Percentiles rank a stretch among this genome's conserved stretches.
Evolutionary conservation across 2,797 vertebrate genomes (phyloP).

Genomic region (Threskiornis aethiopicus): DNA sequence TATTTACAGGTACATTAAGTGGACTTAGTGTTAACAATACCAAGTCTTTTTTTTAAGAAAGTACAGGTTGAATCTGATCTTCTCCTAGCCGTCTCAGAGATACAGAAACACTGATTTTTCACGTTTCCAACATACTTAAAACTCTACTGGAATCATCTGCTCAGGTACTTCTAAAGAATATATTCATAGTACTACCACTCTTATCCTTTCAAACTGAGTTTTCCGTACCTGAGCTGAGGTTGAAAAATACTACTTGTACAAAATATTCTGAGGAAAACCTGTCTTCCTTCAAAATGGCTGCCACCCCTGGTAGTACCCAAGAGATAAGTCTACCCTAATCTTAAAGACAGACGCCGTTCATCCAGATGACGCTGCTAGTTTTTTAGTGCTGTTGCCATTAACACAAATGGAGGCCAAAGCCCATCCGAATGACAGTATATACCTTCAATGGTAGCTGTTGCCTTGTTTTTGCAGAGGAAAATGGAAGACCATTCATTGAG

Average conservation of each 20-base stretch:
- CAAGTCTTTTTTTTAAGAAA: background rate
- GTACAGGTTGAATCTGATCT: background rate
- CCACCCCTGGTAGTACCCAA: background rate
- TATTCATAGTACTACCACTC: background rate
- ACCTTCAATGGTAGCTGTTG: background rate
- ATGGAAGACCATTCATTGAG: background rate
- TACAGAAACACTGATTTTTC: background rate
- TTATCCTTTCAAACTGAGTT: background rate
- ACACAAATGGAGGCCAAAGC: background rate
- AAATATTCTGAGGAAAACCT: background rate
- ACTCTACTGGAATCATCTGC: background rate
- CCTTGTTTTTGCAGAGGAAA: background rate
- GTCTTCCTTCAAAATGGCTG: background rate
- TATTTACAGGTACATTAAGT: background rate
- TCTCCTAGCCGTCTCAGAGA: background rate
- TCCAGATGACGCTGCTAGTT: background rate
- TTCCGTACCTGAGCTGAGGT: background rate
- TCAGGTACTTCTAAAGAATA: background rate
- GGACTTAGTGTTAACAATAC: background rate
- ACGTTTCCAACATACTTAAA: background rate
- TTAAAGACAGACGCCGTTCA: background rate
- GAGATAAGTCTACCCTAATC: background rate
- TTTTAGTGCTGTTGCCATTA: background rate
- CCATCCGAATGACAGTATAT: background rate
- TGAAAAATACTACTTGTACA: background rate